Evolutionary conservation across 64 coral and sea anemone species (phyloP).

Genomic region (Trachythela sp.): DNA sequence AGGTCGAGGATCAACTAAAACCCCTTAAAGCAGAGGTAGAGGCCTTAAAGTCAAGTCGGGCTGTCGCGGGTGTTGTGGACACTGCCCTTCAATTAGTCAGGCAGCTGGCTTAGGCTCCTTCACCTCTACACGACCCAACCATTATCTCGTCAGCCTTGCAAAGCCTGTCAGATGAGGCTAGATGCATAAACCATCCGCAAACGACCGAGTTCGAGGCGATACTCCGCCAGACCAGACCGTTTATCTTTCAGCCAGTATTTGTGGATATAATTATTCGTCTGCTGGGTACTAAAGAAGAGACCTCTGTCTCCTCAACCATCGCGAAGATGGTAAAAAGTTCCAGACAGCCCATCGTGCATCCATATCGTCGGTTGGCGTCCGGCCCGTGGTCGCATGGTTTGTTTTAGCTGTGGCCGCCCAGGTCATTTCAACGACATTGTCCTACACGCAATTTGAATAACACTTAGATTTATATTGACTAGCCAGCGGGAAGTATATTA

Average conservation of each 20-base stretch:
- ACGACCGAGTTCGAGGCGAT: neutral
- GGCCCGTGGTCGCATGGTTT: neutral
- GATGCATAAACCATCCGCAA: neutral
- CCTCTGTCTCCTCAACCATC: too few relatives aligned
- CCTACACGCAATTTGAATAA: neutral
- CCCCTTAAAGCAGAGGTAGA: neutral
- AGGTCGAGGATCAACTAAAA: neutral
- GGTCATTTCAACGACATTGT: neutral
- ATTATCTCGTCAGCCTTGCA: neutral
- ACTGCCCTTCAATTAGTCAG: neutral
- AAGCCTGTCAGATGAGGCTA: neutral
- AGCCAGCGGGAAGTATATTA: too few relatives aligned
- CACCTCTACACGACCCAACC: neutral
- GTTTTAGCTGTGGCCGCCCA: neutral
- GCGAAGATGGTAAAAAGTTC: too few relatives aligned
- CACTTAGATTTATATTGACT: too few relatives aligned
- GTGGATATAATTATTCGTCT: neutral
- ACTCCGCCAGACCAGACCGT: neutral
- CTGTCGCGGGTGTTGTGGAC: neutral
- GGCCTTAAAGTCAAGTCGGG: neutral
- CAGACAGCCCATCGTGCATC: too few relatives aligned
- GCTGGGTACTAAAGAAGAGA: neutral
- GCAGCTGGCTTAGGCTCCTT: neutral
- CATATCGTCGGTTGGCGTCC: neutral
- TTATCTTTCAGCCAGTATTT: neutral